Base-by-base conservation (phyloP, 2,113 vertebrate species). In the Cardinalis cardinalis region DNA sequence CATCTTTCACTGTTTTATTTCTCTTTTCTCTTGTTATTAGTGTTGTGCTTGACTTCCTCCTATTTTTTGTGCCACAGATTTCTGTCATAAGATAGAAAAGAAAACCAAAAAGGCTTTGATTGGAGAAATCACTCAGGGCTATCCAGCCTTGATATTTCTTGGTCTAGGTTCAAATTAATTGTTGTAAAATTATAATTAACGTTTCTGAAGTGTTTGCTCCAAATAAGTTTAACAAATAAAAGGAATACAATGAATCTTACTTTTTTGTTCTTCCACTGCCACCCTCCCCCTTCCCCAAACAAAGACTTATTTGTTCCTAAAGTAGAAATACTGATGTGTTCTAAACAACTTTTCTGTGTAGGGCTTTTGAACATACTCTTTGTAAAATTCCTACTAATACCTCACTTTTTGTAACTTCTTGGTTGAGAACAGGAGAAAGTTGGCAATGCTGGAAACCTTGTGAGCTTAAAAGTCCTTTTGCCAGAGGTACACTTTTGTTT, bases 281-380 rank as follows among this genome's bases (percentile, higher is more conserved):
- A 12, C 3, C 2, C 14, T 61, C 31, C 14, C 1, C 6, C 34
- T 31, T 41, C 14, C 25, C 1, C 4, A 49, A 49, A n/a, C 3
- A 14, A 55, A 59, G 12, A 13, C 6, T 72, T 61, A 24, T 0
- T 61, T 73, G 7, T 74, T 77, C 63, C 69, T 81, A 20, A 59
- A 65, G 24, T 29, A 88, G 51, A 80, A 79, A 20, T 70, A 32
- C 2, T n/a, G 20, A 46, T 44, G 4, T 23, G 9, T 76, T 83
- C 18, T 49, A 41, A 13, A 23, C 12, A 68, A 58, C 16, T 44
- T 60, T 53, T 74, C 25, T 64, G 9, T 51, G 17, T 60, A 60
- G 12, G 11, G 23, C 25, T 53, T 83, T 24, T n/a, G 24, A 82
- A 75, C 18, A 25, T 56, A 40, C 4, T 68, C 9, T 51, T 61